Evolutionary conservation across 1,140 invertebrate species (phyloP), one percentile per base, ranked within the genome.

Genomic region (Nylanderia fulva): DNA sequence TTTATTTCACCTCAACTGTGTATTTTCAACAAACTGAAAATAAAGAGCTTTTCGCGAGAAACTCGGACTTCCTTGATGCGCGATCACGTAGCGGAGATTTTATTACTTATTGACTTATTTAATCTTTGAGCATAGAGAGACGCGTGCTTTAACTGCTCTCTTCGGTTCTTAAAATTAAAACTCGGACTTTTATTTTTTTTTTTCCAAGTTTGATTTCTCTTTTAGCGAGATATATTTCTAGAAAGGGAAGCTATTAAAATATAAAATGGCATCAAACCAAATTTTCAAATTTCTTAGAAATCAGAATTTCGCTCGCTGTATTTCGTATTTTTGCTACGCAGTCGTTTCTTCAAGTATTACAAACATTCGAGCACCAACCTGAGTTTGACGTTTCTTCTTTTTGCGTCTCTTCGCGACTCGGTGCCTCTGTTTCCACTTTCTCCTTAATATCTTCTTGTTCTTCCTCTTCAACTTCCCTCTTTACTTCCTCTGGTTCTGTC

Each of bases 291-390:
- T 60, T 77, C 29, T 7, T 13, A 24, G 60, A 33, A 66, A 52
- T 27, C 29, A n/a, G 1, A 66, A 6, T 36, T 15, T 52, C 3
- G 42, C 6, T n/a, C 33, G n/a, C n/a, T 64, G n/a, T n/a, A 33
- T 63, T 79, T 79, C 7, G 21, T n/a, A 79, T 13, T 36, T 48
- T 54, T 68, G 2, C n/a, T 52, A 18, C 29, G 52, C 7, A 21
- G 15, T 48, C 13, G 13, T 36, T n/a, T 6, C 29, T 42, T 3
- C 8, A 2, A 36, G 24, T 54, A 33, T 66, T 24, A 52, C 27
- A 48, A 48, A 15, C 45, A 18, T 18, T 0, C n/a, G n/a, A n/a
- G 5, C 86, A 83, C 88, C 56, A 68, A 92, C 93, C 93, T 93
- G 88, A 85, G 86, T 90, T 87, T 29, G 79, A 63, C 86, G 68